Evolutionary conservation across 1,140 invertebrate species (phyloP), one percentile per base, ranked within the genome.

Genomic region (Drosophila albomicans): DNA sequence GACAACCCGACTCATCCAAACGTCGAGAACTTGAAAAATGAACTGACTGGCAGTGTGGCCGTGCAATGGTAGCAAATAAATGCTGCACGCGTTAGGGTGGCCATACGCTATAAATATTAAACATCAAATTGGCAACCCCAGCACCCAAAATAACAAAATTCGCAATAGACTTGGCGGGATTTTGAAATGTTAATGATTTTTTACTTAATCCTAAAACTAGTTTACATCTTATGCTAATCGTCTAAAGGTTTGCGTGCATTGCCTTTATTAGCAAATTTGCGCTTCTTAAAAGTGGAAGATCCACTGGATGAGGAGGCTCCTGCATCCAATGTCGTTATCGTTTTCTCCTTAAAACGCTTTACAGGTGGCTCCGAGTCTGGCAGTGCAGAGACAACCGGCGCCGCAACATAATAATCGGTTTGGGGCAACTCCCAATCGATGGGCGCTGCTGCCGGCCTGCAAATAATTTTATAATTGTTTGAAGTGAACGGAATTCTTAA

Each of bases 341-440:
- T 94, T 92, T 96, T 96, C 80, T 96, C 95, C 79, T 94, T 95
- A 66, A 96, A 96, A 45, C 93, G 94, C 59, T 93, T 94, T 6
- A 93, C 65, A 75, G 91, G 91, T 1, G 93, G 93, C 43, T 93
- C 93, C 8, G 86, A 70, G 3, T 90, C 85, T 2, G 91, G 58
- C n/a, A 75, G 64, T 4, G 90, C 73, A 0, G 75, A 57, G 8
- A 85, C 63, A 20, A 93, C 92, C n/a, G 87, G 49, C 48, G 91
- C 75, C 67, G 76, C 63, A 56, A 76, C 84, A 56, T 92, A 91
- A 20, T 92, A 85, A 73, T 91, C 67, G 46, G 93, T 82, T 91
- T 93, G 71, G 1, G 95, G 95, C 54, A 96, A 81, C 71, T 96
- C 94, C 15, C 95, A 92, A 93, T 96, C 95, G 8, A 95, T 86